Base-by-base conservation (phyloP, 1,140 invertebrate genomes). In the Temnothorax longispinosus region DNA sequence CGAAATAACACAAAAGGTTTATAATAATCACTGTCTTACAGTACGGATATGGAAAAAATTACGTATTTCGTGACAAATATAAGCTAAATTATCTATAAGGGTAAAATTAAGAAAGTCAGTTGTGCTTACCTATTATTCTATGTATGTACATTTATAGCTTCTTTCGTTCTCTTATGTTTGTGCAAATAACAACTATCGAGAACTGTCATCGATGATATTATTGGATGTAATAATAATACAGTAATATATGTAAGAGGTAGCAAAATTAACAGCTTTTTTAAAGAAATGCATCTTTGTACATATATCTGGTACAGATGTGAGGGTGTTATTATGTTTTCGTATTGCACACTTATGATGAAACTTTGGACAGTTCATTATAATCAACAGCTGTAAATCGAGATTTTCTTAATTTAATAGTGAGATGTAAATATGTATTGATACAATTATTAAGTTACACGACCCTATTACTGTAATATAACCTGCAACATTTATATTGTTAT, bases 391-490 rank as follows among this genome's bases (percentile, higher is more conserved):
- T 11, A 71, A 72, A 18, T 87, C 8, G 18, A n/a, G 5, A 88
- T 72, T 69, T 50, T 72, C 7, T 77, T 72, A 44, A 4, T 80
- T 50, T 52, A 60, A 58, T 32, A 78, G 54, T 3, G 11, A 60
- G 11, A 75, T 89, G 54, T 86, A 44, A 3, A 64, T 76, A 71
- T 38, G 54, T 86, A 77, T 86, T 11, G 13, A 60, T 58, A 74
- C n/a, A 27, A 15, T 27, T 47, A 82, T 82, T 47, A 82, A 72
- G 38, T 82, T 82, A 27, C 27, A 27, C 15, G 11, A 72, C 1
- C 75, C 27, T 88, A 86, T 87, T 86, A 80, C 15, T 89, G 52
- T 75, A 56, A 86, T 69, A 67, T 77, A 58, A 35, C 47, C 50
- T 8, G 81, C 27, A 76, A 72, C 80, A 13, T 60, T 86, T 32